Base-by-base conservation (phyloP, 2,113 vertebrate species). In the Syngnathus typhle region DNA sequence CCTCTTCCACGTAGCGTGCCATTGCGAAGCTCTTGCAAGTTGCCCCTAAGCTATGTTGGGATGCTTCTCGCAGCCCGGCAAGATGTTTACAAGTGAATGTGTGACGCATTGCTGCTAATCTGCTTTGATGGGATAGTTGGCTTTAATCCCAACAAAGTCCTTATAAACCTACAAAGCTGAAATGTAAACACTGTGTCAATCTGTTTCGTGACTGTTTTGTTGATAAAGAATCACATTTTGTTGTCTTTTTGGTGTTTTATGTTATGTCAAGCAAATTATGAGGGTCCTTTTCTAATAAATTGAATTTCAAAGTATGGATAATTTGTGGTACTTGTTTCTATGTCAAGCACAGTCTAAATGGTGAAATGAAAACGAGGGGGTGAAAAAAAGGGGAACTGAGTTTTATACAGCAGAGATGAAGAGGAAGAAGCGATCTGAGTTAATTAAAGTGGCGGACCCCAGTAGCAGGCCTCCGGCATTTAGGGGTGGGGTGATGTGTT, bases 41-140 rank as follows among this genome's bases (percentile, higher is more conserved):
- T 87, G 81, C 76, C 71, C 66, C 77, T 65, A 46, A 70, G 68
- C 67, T 56, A 43, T 73, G 65, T 82, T 76, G 41, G 70, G 9
- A 52, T 18, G 62, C 32, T 58, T 79, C 37, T 19, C 43, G 56
- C 49, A 62, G 59, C 37, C 47, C 38, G 39, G 19, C 47, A 55
- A 72, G 65, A 74, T 80, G 86, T 88, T 89, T 87, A 88, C 83
- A 79, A 61, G 55, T 70, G 73, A 82, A 79, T 85, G 74, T 83
- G 32, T 51, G 8, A 68, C 60, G 27, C 47, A 60, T 61, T 81
- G 87, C 84, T 89, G 85, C 85, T 84, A 61, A 65, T 80, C 23
- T 13, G 78, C 64, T 63, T 66, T 61, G 62, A 11, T 71, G 71
- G 68, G 75, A 75, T 51, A 1, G 46, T n/a, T 56, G 68, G 38